A percentile compares a stretch with the other conserved stretches of the same genome.
phyloP scores from a whole-genome alignment of 2,888 invertebrate genomes.

The Brenthis hecate region DNA sequence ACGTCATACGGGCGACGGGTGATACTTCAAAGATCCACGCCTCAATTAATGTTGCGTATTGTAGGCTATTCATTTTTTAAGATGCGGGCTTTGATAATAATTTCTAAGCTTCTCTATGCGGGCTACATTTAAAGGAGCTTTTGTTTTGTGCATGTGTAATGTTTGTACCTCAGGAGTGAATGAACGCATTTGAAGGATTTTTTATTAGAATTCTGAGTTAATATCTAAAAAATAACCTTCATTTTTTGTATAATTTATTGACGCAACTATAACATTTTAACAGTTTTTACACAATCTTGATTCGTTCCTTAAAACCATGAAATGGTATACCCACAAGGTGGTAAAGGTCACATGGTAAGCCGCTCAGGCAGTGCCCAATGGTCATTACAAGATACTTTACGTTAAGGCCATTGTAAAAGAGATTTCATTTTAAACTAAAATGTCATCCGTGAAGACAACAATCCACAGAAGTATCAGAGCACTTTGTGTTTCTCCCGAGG shows the following conservation, averaged over 20 bases:
- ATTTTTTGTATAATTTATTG: neutral
- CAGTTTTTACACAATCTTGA: too few species aligned
- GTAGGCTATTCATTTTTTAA: slow-evolving; percentile 50
- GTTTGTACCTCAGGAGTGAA: neutral
- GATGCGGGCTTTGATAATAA: slow-evolving; percentile 37
- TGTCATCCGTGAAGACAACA: slow-evolving; percentile 63
- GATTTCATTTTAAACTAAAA: slow-evolving; percentile 61
- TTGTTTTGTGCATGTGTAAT: slow-evolving; percentile 6
- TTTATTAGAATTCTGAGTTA: slow-evolving; percentile 2
- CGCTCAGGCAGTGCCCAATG: too few species aligned
- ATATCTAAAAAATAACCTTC: neutral
- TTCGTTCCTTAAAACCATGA: too few species aligned
- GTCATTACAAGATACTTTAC: too few species aligned
- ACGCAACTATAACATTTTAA: too few species aligned
- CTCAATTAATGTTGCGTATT: slow-evolving; percentile 55
- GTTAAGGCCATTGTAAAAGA: neutral
- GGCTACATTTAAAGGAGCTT: slow-evolving; percentile 25
- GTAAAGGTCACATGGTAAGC: too few species aligned
- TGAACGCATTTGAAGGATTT: slow-evolving; percentile 3
- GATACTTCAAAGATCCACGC: slow-evolving; percentile 52
- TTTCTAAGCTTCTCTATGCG: slow-evolving; percentile 29
- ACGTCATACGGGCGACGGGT: slow-evolving; percentile 51
- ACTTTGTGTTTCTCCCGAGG: slow-evolving; percentile 69
- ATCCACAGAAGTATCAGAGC: slow-evolving; percentile 65
- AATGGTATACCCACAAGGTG: too few species aligned